These are phyloP conservation scores for Branchinecta sandiegonensis DNA, from an alignment of 2,888 invertebrate species.

Conservation along the genomic window DNA sequence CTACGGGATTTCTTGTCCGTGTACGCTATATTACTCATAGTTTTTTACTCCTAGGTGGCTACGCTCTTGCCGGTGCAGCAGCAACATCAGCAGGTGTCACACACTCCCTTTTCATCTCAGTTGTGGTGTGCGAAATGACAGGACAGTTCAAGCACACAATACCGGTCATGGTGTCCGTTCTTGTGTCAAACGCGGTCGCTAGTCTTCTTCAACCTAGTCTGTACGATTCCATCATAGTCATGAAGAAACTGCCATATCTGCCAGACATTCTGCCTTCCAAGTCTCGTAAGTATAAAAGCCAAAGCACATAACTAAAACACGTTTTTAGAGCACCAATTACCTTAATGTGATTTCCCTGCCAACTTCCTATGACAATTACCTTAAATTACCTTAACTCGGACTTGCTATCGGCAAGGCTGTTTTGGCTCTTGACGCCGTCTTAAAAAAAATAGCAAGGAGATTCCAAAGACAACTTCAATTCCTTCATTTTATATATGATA, in stretches of 20 bases:
- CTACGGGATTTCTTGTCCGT: too few relatives aligned
- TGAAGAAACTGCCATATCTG: constrained; percentile 89
- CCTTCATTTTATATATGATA: too few relatives aligned
- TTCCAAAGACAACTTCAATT: too few relatives aligned
- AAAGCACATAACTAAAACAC: too few relatives aligned
- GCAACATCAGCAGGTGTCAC: constrained; percentile 94
- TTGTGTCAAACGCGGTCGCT: constrained; percentile 87
- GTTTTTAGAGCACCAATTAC: too few relatives aligned
- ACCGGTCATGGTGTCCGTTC: constrained; percentile 80
- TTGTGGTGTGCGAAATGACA: constrained; percentile 96
- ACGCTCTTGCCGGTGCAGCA: constrained; percentile 89
- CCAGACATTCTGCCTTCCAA: constrained; percentile 83
- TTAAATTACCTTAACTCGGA: too few relatives aligned
- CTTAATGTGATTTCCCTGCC: too few relatives aligned
- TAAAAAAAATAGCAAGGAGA: too few relatives aligned
- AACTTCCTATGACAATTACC: too few relatives aligned
- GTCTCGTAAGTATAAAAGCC: constrained; percentile 43
- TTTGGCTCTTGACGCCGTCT: too few relatives aligned
- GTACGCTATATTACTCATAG: too few relatives aligned
- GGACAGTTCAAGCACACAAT: constrained; percentile 94
- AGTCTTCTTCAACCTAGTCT: constrained; percentile 88
- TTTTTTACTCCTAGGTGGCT: constrained; percentile 50
- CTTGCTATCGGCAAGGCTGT: too few relatives aligned
- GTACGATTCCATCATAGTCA: constrained; percentile 94
- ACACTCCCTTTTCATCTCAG: constrained; percentile 92